Evolutionary conservation across 2,113 vertebrate genomes (phyloP).

Genomic region (Pseudopipra pipra): DNA sequence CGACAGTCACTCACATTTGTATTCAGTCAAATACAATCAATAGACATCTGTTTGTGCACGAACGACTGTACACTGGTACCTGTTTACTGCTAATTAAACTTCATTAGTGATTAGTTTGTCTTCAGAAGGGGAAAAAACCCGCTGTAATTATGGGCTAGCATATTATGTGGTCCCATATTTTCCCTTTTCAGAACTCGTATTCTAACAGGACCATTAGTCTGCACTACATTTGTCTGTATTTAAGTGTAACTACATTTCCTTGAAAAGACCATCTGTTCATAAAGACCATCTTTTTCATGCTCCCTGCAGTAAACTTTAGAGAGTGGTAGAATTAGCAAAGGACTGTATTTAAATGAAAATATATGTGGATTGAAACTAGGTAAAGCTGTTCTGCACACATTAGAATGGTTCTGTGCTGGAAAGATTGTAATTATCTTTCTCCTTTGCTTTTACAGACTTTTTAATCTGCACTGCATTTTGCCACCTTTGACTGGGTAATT

Average conservation of each 20-base stretch:
- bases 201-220: conserved; percentile 70
- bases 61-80: conserved; percentile 60
- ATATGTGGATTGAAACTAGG: conserved; percentile 7
- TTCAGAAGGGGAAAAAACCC: conserved; percentile 59
- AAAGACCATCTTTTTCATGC: conserved; percentile 63
- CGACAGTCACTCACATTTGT: conserved; percentile 67
- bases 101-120: conserved; percentile 69
- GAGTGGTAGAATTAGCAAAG: conserved; percentile 25
- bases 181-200: conserved; percentile 59
- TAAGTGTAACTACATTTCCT: conserved; percentile 72
- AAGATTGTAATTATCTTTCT: conserved; percentile 28
- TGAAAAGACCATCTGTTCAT: conserved; percentile 79
- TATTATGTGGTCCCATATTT: conserved; percentile 53
- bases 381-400: not conserved
- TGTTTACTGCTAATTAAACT: conserved; percentile 74
- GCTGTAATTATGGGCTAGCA: conserved; percentile 67
- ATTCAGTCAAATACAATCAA: conserved; percentile 78
- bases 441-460: conserved; percentile 23
- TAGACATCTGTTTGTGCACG: conserved; percentile 78
- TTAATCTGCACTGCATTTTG: conserved; percentile 37
- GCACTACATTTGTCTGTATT: conserved; percentile 77
- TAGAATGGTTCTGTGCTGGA: not conserved
- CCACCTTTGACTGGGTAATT: conserved; percentile 45
- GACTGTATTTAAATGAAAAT: conserved; percentile 56
- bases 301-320: conserved; percentile 63